phyloP scores from a whole-genome alignment of 1,140 invertebrate genomes.

The Drosophila biarmipes region DNA sequence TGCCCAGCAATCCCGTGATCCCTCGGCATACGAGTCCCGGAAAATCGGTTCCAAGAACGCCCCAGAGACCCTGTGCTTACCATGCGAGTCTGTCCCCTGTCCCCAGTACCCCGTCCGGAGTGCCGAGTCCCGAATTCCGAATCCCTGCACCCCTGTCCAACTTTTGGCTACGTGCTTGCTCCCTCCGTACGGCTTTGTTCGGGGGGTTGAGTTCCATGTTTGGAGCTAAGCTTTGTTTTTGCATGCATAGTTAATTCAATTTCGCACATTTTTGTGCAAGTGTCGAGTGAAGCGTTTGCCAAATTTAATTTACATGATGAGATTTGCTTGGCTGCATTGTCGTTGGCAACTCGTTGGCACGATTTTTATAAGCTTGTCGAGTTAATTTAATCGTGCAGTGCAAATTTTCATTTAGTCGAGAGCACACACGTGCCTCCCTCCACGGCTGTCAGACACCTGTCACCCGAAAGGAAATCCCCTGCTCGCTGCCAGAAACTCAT shows the following conservation, averaged over 20 bases:
- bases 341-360: slow-evolving; percentile 75
- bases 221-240: slow-evolving; percentile 50
- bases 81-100: slow-evolving; percentile 10
- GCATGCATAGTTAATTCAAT: slow-evolving; percentile 82
- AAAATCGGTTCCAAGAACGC: slow-evolving; percentile 41
- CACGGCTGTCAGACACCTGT: slow-evolving; percentile 52
- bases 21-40: slow-evolving; percentile 17
- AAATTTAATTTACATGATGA: slow-evolving; percentile 83
- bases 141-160: slow-evolving; percentile 38
- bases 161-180: slow-evolving; percentile 61
- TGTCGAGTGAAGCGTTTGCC: slow-evolving; percentile 74
- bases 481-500: slow-evolving; percentile 52
- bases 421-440: slow-evolving; percentile 24
- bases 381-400: slow-evolving; percentile 75
- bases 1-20: slow-evolving; percentile 36
- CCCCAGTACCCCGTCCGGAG: too few species aligned
- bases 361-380: slow-evolving; percentile 77
- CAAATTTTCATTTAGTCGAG: slow-evolving; percentile 71
- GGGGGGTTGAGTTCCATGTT: not conserved
- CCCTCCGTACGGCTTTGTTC: slow-evolving; percentile 7
- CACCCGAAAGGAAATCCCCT: slow-evolving; percentile 40
- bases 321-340: slow-evolving; percentile 77
- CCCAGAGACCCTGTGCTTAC: slow-evolving; percentile 38
- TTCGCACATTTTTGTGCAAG: slow-evolving; percentile 79
- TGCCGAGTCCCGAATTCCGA: not conserved